phyloP scores from a whole-genome alignment of 92 coral and sea anemone species.

The Epizoanthus rinbou region DNA sequence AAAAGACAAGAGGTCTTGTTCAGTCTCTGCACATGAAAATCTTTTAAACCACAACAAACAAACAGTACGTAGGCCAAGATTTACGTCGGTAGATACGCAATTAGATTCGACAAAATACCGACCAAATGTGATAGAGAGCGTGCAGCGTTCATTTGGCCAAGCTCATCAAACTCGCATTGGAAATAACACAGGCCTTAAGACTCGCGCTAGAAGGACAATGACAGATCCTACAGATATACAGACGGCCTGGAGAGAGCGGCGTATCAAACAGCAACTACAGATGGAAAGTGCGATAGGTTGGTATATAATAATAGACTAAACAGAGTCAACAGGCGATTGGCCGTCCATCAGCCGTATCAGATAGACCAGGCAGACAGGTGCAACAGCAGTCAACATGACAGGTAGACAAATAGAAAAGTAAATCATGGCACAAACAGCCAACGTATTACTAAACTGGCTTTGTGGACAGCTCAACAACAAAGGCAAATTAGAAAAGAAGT shows the following conservation, averaged over 20 bases:
- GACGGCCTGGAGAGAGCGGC: background rate
- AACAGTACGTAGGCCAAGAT: background rate
- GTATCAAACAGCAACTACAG: background rate
- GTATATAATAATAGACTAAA: background rate
- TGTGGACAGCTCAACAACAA: too few relatives aligned
- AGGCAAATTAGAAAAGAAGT: too few relatives aligned
- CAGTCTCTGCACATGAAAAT: background rate
- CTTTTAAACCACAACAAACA: background rate
- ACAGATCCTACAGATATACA: background rate
- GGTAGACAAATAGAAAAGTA: too few relatives aligned
- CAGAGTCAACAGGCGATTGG: too few relatives aligned
- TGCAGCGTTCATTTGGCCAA: background rate
- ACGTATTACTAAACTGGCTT: too few relatives aligned
- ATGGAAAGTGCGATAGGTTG: conserved; percentile 1
- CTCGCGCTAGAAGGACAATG: background rate
- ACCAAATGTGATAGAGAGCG: background rate
- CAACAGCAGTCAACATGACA: too few relatives aligned
- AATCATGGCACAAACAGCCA: too few relatives aligned
- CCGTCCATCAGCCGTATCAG: too few relatives aligned
- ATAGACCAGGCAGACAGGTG: too few relatives aligned
- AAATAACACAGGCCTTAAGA: background rate
- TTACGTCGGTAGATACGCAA: background rate
- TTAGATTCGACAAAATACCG: background rate
- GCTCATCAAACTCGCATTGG: background rate
- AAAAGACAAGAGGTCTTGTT: background rate